Base-by-base conservation (phyloP, 2,797 vertebrate species). In the Coluber constrictor region DNA sequence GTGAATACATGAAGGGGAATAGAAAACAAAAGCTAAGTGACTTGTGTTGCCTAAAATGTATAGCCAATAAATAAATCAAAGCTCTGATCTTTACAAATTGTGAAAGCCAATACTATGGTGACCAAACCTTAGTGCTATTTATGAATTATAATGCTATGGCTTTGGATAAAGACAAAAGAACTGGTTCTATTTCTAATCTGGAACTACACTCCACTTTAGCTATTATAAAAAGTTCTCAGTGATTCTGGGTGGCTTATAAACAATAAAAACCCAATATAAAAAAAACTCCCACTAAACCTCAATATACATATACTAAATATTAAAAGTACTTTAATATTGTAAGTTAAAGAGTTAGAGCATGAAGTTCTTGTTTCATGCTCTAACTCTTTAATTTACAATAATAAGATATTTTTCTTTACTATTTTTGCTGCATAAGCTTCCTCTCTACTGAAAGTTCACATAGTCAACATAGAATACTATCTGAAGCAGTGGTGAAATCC, bases 41-140 rank as follows among this genome's bases (percentile, higher is more conserved):
- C 63, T 27, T 93, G 66, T 47, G 0, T 86, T 92, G 59, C 74
- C 92, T 94, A 92, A 93, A 90, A 70, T 70, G 2, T 61, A 91
- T 60, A 95, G 90, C 89, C 92, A 95, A 87, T 92, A 95, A 94
- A 91, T 95, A 96, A 95, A 96, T 94, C 10, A 90, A 93, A 91
- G 83, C 70, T 90, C 93, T 90, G 66, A 0, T 0, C 95, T 94
- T 94, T 56, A 86, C 32, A 95, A 91, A 94, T 92, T 90, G 37
- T 87, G 70, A 51, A 61, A 70, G 43, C 25, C 70, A 92, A 86
- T 92, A 61, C 20, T 13, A 47, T 0, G 8, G 74, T 89, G 89
- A n/a, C 86, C 92, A 90, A 94, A 90, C 79, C 87, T 55, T 60
- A 59, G 0, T 79, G 89, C 61, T 93, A 91, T 59, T 96, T 47